Evolutionary conservation across 1,140 invertebrate species (phyloP), one percentile per base, ranked within the genome.

Genomic region (Temnothorax longispinosus): DNA sequence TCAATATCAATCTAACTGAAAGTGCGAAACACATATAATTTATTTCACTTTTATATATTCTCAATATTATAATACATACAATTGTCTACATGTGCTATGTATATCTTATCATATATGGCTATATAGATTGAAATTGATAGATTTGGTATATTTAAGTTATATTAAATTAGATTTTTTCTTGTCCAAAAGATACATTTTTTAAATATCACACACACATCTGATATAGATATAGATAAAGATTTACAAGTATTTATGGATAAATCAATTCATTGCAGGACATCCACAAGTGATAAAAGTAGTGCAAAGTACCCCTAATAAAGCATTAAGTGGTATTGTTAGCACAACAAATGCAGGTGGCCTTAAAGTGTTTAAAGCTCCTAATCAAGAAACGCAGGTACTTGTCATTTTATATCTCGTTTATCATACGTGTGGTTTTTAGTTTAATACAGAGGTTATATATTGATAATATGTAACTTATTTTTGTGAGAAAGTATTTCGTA

Each of bases 271-370:
- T 95, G 44, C 91, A 96, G 96, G 96, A 50, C 96, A 96, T 91
- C 96, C 96, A 69, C 97, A 97, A 94, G 95, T 97, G 92, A 96
- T 97, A 65, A 97, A 97, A 92, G 95, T 97, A 50, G 96, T 97
- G 56, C 96, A 96, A 86, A 96, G 95, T 82, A 93, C 95, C 56
- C 92, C 95, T 62, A 95, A 95, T 65, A 96, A 96, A 91, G 76
- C 93, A 85, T 90, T 96, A 52, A 93, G 93, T 90, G 92, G 95
- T 62, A 95, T 96, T 87, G 94, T 96, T 89, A 94, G 95, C 87
- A 92, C 95, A 21, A 92, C 95, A 90, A 95, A 95, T 92, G 64
- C 94, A 82, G 94, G 94, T 85, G 94, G 95, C 85, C 91, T 96
- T 58, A 96, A 96, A 94, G 95, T 96, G 81, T 95, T 96, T 85